Conservation (phyloP, 1,140 invertebrate species). For the Papilio xuthus region DNA sequence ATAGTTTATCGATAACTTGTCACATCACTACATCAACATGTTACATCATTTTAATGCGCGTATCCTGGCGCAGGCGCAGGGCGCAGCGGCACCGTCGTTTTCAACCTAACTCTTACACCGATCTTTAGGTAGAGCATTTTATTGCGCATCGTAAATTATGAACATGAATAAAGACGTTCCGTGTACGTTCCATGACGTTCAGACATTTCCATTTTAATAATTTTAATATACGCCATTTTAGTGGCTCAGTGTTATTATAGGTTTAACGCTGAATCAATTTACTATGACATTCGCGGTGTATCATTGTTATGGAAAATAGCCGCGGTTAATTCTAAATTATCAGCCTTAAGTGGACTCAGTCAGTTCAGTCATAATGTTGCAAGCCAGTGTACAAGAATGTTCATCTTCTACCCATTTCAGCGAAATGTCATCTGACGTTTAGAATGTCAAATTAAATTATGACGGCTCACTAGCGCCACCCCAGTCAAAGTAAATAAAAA, state of each 20-base stretch:
- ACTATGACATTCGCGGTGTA: constrained; percentile 42
- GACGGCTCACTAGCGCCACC: too few species aligned
- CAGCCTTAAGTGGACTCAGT: neutral
- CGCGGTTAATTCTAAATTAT: constrained; percentile 35
- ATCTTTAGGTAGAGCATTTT: constrained; percentile 71
- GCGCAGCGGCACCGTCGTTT: constrained; percentile 50
- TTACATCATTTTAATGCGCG: constrained; percentile 59
- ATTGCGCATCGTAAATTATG: constrained; percentile 67
- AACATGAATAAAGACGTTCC: constrained; percentile 72
- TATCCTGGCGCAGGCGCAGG: constrained; percentile 29
- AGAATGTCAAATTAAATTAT: too few species aligned
- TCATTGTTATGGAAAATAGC: constrained; percentile 38
- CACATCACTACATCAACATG: constrained; percentile 44
- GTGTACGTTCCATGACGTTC: constrained; percentile 55
- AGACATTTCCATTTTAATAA: constrained; percentile 73
- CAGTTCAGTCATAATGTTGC: neutral
- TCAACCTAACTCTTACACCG: constrained; percentile 66
- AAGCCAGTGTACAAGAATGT: neutral
- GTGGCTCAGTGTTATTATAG: constrained; percentile 61
- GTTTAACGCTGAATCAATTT: constrained; percentile 67
- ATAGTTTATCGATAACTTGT: constrained; percentile 45
- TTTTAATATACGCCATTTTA: constrained; percentile 65
- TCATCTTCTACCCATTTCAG: neutral
- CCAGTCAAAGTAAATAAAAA: too few species aligned
- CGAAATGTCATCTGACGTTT: neutral